These are phyloP conservation scores for Ceratina calcarata DNA, from an alignment of 1,140 invertebrate genomes.

Conservation along the genomic window DNA sequence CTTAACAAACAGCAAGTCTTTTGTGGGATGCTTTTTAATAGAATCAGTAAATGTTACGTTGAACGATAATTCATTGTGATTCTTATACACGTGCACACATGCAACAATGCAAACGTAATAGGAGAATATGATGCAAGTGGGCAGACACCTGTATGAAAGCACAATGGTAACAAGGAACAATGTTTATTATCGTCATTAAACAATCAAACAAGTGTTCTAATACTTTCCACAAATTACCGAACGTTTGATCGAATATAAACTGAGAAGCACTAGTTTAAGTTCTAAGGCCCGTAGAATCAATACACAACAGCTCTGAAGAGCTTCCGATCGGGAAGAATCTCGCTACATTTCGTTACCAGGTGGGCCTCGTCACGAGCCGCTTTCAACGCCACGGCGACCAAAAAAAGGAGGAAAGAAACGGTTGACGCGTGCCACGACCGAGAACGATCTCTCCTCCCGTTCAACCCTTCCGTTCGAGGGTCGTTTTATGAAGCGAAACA, in stretches of 20 bases:
- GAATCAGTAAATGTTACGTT: no score
- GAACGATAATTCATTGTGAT: background rate
- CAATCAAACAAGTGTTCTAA: background rate
- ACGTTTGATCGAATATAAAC: background rate
- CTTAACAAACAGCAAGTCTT: no score
- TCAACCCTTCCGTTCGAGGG: slow-evolving; percentile 6
- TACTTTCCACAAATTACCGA: background rate
- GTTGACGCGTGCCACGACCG: slow-evolving; percentile 52
- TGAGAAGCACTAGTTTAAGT: background rate
- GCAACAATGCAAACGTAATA: no score
- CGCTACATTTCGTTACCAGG: slow-evolving; percentile 64
- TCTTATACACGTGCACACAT: no score
- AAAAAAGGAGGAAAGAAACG: slow-evolving; percentile 15
- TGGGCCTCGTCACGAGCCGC: slow-evolving; percentile 56
- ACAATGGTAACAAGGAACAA: no score
- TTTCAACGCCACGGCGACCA: background rate
- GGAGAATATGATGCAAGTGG: no score
- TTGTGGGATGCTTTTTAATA: no score
- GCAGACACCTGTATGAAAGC: no score
- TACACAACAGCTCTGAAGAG: slow-evolving; percentile 4
- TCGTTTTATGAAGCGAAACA: slow-evolving; percentile 29
- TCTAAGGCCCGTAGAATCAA: background rate
- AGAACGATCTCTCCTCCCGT: background rate
- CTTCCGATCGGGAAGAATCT: slow-evolving; percentile 3
- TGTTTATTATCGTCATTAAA: background rate